Evolutionary conservation across 2,888 invertebrate species (phyloP), one percentile per base, ranked within the genome.

Genomic region (Caradrina kadenii): DNA sequence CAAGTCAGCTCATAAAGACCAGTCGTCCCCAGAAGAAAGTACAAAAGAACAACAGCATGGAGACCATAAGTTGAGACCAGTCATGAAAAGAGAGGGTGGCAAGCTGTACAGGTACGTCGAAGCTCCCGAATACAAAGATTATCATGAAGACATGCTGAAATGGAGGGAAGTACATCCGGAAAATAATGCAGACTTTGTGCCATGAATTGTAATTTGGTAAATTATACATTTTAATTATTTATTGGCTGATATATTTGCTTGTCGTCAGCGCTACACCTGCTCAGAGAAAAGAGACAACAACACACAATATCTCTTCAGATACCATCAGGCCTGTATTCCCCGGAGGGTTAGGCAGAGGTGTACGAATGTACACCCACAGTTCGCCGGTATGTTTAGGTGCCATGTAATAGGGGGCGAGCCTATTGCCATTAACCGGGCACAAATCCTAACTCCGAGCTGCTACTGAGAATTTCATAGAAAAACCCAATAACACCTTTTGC

Each of bases 81-180:
- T 49, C 42, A 52, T 68, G 0, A 77, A 90, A 0, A 67, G 64
- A 61, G 88, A 89, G 66, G 86, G 86, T 1, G 68, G 80, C 6
- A 87, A 86, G 42, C 0, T 72, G 0, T 88, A 76, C 49, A 80
- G 83, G 0, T 84, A 79, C 17, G 68, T 83, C 0, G 75, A 78
- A 3, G 81, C 78, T 0, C 65, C 88, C 4, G 91, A 90, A 42
- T 91, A 91, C 21, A 76, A 79, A 0, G 91, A 91, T 8, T 91
- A 90, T 67, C 82, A 87, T n/a, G 74, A 76, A 13, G 26, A 74
- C 6, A 11, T 71, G 39, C 78, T 86, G 35, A 69, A 85, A 68
- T 6, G 80, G 58, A 65, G 52, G 5, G 75, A 79, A 52, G n/a
- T 50, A 42, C 73, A 76, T n/a, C 70, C 73, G 1, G 61, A 66